These are phyloP conservation scores for Marisa cornuarietis DNA, from an alignment of 1,140 invertebrate genomes.

Conservation along the genomic window DNA sequence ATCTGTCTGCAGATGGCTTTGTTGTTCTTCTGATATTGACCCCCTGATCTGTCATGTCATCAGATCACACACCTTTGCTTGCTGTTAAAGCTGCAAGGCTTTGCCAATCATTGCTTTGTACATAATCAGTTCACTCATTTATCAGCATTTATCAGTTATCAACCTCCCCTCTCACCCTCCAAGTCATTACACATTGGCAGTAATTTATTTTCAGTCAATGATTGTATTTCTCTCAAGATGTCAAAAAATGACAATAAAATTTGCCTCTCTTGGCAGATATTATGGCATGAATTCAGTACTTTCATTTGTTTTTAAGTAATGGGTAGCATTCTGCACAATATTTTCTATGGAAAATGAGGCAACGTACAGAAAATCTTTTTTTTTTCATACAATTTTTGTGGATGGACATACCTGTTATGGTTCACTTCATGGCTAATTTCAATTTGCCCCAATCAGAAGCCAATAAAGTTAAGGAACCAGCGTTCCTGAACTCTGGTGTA, in stretches of 20 bases:
- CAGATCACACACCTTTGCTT: too few species aligned
- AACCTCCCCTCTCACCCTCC: not conserved
- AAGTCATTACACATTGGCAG: constrained; percentile 14
- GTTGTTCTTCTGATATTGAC: too few species aligned
- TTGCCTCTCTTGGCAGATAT: constrained; percentile 1
- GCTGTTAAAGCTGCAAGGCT: too few species aligned
- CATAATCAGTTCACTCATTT: not conserved
- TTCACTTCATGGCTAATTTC: too few species aligned
- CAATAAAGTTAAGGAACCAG: too few species aligned
- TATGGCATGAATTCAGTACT: not conserved
- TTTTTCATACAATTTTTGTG: too few species aligned
- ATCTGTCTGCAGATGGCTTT: too few species aligned
- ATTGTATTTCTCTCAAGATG: constrained; percentile 8
- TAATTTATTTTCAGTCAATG: constrained; percentile 18
- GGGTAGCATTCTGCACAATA: not conserved
- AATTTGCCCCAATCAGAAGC: too few species aligned
- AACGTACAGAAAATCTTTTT: too few species aligned
- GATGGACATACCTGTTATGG: too few species aligned
- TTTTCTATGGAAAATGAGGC: not conserved
- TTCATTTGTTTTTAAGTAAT: not conserved
- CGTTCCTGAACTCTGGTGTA: too few species aligned
- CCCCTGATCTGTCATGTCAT: too few species aligned
- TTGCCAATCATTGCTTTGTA: constrained; percentile 1
- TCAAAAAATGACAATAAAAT: constrained; percentile 11
- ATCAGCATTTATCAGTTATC: constrained; percentile 14